Evolutionary conservation across 2,888 invertebrate genomes (phyloP).

Genomic region (Sminthurinus aureus): DNA sequence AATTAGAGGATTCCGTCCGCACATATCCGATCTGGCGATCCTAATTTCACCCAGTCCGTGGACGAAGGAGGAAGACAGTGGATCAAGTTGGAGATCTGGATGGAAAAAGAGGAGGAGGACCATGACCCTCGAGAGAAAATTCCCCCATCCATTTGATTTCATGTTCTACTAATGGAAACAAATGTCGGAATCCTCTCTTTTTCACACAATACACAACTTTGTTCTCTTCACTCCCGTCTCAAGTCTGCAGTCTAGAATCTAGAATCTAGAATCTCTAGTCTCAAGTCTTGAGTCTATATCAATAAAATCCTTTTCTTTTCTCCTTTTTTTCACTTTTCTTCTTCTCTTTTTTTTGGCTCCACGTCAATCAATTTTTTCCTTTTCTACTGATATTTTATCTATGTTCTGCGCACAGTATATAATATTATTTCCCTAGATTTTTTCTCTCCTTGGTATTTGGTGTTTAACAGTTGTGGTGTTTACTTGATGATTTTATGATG

Average conservation of each 20-base stretch:
- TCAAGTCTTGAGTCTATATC: too few species aligned
- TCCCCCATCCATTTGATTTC: conserved; percentile 54
- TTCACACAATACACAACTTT: conserved; percentile 26
- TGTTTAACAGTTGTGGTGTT: too few species aligned
- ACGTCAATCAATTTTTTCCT: conserved; percentile 6
- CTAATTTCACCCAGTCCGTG: conserved; percentile 30
- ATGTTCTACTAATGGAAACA: conserved; percentile 56
- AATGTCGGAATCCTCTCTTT: conserved; percentile 37
- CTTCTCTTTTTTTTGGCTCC: neutral
- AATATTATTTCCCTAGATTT: neutral
- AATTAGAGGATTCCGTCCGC: conserved; percentile 60
- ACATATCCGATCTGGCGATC: conserved; percentile 56
- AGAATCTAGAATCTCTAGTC: too few species aligned
- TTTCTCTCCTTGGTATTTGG: neutral
- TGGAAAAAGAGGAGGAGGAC: conserved; percentile 43
- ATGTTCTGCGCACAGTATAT: neutral
- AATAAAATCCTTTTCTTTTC: too few species aligned
- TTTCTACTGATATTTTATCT: neutral
- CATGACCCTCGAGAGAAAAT: conserved; percentile 48
- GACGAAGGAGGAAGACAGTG: neutral
- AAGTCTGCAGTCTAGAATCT: too few species aligned
- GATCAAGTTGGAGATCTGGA: neutral
- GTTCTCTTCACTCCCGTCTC: neutral
- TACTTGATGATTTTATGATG: too few species aligned
- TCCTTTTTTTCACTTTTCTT: neutral